Conservation (phyloP, 2,113 vertebrate genomes). For the Vulpes vulpes region DNA sequence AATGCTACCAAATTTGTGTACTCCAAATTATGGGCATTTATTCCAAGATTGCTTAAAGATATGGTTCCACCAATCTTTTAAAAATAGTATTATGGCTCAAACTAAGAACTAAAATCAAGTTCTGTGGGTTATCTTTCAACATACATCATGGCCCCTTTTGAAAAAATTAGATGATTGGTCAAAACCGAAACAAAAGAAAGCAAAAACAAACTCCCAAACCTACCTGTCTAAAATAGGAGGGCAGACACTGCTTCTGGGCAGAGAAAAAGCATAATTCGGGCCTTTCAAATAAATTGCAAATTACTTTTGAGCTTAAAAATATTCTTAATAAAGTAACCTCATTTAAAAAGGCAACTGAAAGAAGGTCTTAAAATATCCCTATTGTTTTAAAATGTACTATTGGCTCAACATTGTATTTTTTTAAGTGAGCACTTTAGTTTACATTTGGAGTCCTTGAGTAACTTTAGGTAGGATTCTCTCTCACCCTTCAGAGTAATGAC, state of each 20-base stretch:
- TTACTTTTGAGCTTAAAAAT: not conserved
- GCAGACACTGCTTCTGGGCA: not conserved
- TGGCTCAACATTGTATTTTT: not conserved
- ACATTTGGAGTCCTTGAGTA: slow-evolving; percentile 27
- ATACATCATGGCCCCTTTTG: not conserved
- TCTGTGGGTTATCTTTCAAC: slow-evolving; percentile 39
- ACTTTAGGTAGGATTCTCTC: slow-evolving; percentile 4
- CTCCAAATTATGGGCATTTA: not conserved
- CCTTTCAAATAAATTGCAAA: slow-evolving; percentile 15
- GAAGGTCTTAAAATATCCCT: not conserved
- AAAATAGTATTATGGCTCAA: slow-evolving; percentile 6
- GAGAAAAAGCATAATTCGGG: not conserved
- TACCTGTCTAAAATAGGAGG: not conserved
- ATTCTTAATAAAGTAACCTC: slow-evolving; percentile 21
- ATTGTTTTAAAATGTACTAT: slow-evolving; percentile 24
- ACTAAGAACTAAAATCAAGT: slow-evolving; percentile 43
- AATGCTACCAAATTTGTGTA: not conserved
- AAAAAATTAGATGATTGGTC: not conserved
- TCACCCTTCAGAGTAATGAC: slow-evolving; percentile 23
- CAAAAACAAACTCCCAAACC: not conserved
- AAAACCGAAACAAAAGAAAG: slow-evolving; percentile 20
- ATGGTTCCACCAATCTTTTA: not conserved
- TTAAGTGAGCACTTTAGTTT: not conserved
- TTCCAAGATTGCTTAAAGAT: slow-evolving; percentile 13
- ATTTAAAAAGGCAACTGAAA: slow-evolving; percentile 49